Evolutionary conservation across 2,797 vertebrate species (phyloP).

Genomic region (Apogon hyalosoma): DNA sequence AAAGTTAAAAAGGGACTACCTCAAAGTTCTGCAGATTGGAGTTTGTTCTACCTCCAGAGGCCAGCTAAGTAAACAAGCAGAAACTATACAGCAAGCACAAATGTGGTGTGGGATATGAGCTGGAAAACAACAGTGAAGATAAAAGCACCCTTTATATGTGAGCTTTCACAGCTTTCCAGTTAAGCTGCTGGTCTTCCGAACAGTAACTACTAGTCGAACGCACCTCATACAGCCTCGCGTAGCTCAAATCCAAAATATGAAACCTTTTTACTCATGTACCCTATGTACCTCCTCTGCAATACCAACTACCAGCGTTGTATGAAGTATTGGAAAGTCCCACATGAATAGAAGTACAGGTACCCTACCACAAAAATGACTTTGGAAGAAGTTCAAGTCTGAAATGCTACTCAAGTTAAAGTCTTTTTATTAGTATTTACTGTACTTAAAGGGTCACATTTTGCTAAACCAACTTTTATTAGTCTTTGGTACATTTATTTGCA

Average conservation of each 20-base stretch:
- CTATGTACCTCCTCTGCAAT: neutral
- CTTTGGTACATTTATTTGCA: too few species aligned
- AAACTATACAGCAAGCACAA: slow-evolving; percentile 34
- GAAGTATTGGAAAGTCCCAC: too few species aligned
- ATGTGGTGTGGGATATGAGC: slow-evolving; percentile 45
- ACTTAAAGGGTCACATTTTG: too few species aligned
- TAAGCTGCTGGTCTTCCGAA: slow-evolving; percentile 32
- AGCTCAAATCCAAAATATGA: too few species aligned
- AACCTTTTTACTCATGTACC: neutral
- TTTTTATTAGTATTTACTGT: too few species aligned
- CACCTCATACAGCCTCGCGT: slow-evolving; percentile 24
- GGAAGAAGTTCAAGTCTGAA: too few species aligned
- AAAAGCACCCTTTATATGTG: slow-evolving; percentile 38
- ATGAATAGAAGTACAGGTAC: too few species aligned
- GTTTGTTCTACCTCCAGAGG: slow-evolving; percentile 57
- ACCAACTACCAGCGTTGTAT: neutral
- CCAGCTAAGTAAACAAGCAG: slow-evolving; percentile 55
- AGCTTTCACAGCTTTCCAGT: slow-evolving; percentile 30
- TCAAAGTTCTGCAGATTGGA: slow-evolving; percentile 52
- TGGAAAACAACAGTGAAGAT: slow-evolving; percentile 56
- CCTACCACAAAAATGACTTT: too few species aligned
- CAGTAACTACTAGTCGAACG: slow-evolving; percentile 47
- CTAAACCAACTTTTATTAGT: too few species aligned
- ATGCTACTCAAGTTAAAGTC: too few species aligned
- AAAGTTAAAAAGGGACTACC: slow-evolving; percentile 35